These are phyloP conservation scores for Gymnocheta viridis DNA, from an alignment of 2,888 invertebrate species.

Conservation along the genomic window DNA sequence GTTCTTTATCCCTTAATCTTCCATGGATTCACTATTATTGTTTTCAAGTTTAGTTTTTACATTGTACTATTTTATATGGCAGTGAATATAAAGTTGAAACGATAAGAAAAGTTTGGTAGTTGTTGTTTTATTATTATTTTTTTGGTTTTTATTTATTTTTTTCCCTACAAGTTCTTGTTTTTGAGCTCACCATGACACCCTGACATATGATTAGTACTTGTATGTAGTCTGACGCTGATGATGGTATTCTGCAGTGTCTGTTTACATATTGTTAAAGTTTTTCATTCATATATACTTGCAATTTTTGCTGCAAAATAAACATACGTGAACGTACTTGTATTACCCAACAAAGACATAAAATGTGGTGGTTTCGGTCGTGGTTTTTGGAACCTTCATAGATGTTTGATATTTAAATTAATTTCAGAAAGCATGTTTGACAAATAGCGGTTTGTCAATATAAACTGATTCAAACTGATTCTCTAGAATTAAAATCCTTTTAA, in stretches of 20 bases:
- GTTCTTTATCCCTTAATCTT: slow-evolving; percentile 1
- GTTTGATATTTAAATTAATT: no score
- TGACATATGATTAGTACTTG: slow-evolving; percentile 69
- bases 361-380: no score
- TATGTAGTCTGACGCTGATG: slow-evolving; percentile 66
- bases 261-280: slow-evolving; percentile 67
- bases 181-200: slow-evolving; percentile 66
- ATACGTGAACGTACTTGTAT: not conserved
- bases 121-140: not conserved
- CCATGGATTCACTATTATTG: slow-evolving; percentile 25
- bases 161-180: slow-evolving; percentile 15
- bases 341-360: not conserved
- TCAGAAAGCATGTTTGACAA: no score
- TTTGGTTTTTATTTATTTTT: not conserved
- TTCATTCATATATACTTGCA: slow-evolving; percentile 47
- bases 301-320: slow-evolving; percentile 6
- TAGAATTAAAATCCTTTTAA: no score
- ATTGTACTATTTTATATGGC: slow-evolving; percentile 25
- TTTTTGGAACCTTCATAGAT: no score
- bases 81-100: slow-evolving; percentile 58
- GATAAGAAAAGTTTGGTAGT: slow-evolving; percentile 60
- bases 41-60: slow-evolving; percentile 47
- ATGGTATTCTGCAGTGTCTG: slow-evolving; percentile 67
- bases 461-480: no score
- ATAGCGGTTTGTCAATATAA: no score